Evolutionary conservation across 2,888 invertebrate genomes (phyloP), one percentile per base, ranked within the genome.

Genomic region (Rapana venosa): DNA sequence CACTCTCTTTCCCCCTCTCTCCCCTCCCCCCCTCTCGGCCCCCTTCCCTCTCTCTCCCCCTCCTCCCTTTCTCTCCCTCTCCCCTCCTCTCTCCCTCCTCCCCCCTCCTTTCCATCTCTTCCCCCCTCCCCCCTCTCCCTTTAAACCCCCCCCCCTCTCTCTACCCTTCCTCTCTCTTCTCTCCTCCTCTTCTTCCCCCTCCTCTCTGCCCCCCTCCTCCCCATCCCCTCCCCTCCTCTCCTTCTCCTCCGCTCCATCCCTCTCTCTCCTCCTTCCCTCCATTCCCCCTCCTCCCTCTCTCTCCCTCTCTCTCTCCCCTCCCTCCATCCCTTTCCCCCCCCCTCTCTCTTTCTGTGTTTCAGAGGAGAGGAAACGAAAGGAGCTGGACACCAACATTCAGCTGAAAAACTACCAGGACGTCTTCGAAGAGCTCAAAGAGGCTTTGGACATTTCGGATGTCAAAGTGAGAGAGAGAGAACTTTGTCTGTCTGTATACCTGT

Each of bases 401-500:
- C 93, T 94, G 32, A 93, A 94, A 8, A 92, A 91, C 17, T 90
- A 93, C 30, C 94, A 94, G 87, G 93, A 93, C n/a, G 93, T 93
- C n/a, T 93, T 94, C 84, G 93, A 94, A 87, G 92, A 90, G 74
- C 94, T 95, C 83, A 94, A 93, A 88, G 92, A 92, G n/a, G 93
- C 94, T 15, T 94, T 94, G 35, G 90, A 94, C 87, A 94, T 94
- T 13, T 94, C 94, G 0, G 94, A 94, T 90, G 93, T 94, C 74
- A 92, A 93, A 88, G 95, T 94, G 89, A 88, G 92, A 79, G 6
- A n/a, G 56, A 20, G 30, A n/a, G 32, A 13, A 79, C 20, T n/a
- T 74, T 74, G n/a, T 77, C 30, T n/a, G 47, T 77, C n/a, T 77
- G 77, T 77, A 2, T 77, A 4, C n/a, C 30, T 77, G n/a, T 77